Base-by-base conservation (phyloP, 2,113 vertebrate genomes). In the Sebastes schlegelii region DNA sequence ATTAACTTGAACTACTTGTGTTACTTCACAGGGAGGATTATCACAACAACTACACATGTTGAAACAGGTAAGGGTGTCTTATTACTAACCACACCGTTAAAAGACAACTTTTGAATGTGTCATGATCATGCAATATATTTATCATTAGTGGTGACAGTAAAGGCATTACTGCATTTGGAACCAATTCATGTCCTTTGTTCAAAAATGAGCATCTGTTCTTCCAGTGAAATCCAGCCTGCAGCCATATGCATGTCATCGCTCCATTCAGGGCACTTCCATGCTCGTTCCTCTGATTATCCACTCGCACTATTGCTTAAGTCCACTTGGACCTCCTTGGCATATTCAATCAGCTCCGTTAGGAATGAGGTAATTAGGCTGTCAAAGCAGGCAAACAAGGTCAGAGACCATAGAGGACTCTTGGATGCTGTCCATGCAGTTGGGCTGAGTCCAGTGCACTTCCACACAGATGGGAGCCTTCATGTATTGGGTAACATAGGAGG, bases 21-120 rank as follows among this genome's bases (percentile, higher is more conserved):
- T 82, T 75, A 0, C 46, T 78, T 91, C 45, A 65, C 90, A 96
- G 95, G 90, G 83, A 89, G 45, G 40, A 93, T 76, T 49, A 87
- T 93, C 63, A 94, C 91, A 19, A 94, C 91, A 19, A 95, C 93
- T 6, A 94, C 92, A 52, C 84, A 62, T 49, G 11, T 90, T 58
- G 80, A 95, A 83, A 90, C 77, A 87, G 92, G 95, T 95, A 89
- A 89, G 83, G 62, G 46, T 34, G 34, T 13, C 51, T 7, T 51
- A 55, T 13, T 34, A n/a, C 68, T 54, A 34, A 72, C 52, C 7
- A 19, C 26, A 46, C 13, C 1, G 62, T 42, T 62, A 40, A 75
- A 43, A 74, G 12, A 51, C 21, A 42, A 34, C 11, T 65, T 61
- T 61, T 52, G n/a, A 51, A 63, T 52, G 26, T 49, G 1, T 72